Evolutionary conservation across 2,888 invertebrate genomes (phyloP).

Genomic region (Craniophora ligustri): DNA sequence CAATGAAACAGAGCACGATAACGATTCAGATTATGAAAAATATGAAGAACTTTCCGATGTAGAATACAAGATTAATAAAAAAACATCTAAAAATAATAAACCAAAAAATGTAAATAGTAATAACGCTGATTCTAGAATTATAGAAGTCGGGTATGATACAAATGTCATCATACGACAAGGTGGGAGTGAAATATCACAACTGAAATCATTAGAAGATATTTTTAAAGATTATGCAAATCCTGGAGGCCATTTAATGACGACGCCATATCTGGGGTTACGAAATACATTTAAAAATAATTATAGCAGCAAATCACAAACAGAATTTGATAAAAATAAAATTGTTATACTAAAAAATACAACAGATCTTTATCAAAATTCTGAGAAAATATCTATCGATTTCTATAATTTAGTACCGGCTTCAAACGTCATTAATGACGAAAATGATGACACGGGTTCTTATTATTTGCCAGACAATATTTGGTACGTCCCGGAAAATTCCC

Average conservation of each 20-base stretch:
- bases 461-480: slow-evolving; percentile 56
- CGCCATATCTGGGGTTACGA: slow-evolving; percentile 14
- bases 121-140: slow-evolving; percentile 3
- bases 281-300: not conserved
- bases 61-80: slow-evolving; percentile 39
- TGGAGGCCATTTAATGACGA: slow-evolving; percentile 4
- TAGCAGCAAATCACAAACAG: not conserved
- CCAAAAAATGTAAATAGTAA: slow-evolving; percentile 5
- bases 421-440: slow-evolving; percentile 36
- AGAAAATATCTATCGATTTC: slow-evolving; percentile 62
- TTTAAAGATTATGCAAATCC: slow-evolving; percentile 56
- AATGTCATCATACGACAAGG: slow-evolving; percentile 17
- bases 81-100: slow-evolving; percentile 3
- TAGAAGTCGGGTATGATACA: slow-evolving; percentile 15
- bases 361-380: slow-evolving; percentile 36
- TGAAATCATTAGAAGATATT: slow-evolving; percentile 33
- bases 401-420: slow-evolving; percentile 72
- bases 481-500: slow-evolving; percentile 76
- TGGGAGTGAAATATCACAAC: slow-evolving; percentile 4
- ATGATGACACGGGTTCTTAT: slow-evolving; percentile 4
- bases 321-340: not conserved
- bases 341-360: slow-evolving; percentile 18
- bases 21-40: slow-evolving; percentile 32
- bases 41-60: slow-evolving; percentile 34
- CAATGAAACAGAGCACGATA: not conserved